These are phyloP conservation scores for Drosophila picticornis DNA, from an alignment of 2,888 invertebrate species.

Conservation along the genomic window DNA sequence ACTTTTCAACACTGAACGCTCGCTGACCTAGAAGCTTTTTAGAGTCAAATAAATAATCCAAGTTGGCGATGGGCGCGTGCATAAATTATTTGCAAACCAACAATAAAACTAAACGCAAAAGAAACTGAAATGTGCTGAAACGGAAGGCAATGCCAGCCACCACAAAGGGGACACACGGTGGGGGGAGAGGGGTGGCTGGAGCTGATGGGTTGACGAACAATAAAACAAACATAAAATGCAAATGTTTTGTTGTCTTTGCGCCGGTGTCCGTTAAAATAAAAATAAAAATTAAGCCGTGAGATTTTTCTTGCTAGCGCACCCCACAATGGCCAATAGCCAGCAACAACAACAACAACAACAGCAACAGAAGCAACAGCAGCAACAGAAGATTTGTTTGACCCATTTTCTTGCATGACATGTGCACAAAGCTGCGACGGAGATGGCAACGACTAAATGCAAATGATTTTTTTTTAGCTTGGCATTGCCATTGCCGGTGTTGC, in stretches of 20 bases:
- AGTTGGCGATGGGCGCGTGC: slow-evolving; percentile 59
- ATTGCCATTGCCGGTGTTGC: slow-evolving; percentile 38
- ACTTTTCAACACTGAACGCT: slow-evolving; percentile 67
- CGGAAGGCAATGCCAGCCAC: slow-evolving; percentile 56
- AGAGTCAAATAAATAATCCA: slow-evolving; percentile 68
- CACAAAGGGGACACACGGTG: neutral
- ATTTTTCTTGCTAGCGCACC: slow-evolving; percentile 67
- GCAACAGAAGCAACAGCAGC: slow-evolving; percentile 14
- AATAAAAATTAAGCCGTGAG: slow-evolving; percentile 78
- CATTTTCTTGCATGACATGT: slow-evolving; percentile 76
- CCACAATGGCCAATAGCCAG: slow-evolving; percentile 53
- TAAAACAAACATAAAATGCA: slow-evolving; percentile 77
- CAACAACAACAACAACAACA: slow-evolving; percentile 25
- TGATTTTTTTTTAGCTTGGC: slow-evolving; percentile 41
- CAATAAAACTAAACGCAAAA: slow-evolving; percentile 49
- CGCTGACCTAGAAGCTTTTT: slow-evolving; percentile 70
- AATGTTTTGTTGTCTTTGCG: slow-evolving; percentile 52
- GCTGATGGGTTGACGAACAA: slow-evolving; percentile 52
- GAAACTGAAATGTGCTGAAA: slow-evolving; percentile 75
- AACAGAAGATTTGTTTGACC: slow-evolving; percentile 76
- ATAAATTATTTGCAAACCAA: slow-evolving; percentile 72
- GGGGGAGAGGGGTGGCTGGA: neutral
- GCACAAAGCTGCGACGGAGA: slow-evolving; percentile 73
- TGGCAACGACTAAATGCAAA: slow-evolving; percentile 51
- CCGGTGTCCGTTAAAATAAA: slow-evolving; percentile 67